Evolutionary conservation across 2,888 invertebrate species (phyloP), one percentile per base, ranked within the genome.

Genomic region (Auanema sp.): DNA sequence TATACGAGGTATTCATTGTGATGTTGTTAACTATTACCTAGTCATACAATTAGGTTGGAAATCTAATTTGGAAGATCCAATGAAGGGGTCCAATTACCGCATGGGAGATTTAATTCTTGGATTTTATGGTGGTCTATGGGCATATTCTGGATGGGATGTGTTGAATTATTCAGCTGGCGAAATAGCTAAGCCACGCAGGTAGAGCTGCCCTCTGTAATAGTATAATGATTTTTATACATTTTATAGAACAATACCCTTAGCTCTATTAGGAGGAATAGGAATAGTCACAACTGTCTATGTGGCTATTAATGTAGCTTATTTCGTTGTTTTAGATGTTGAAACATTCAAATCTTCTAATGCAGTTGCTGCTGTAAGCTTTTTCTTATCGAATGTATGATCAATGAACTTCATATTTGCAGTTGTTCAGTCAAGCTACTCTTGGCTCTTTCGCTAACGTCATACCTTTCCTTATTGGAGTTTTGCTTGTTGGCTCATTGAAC

Each of bases 111-210:
- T 81, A 47, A 76, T 83, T 52, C 75, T 81, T 44, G 79, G 77
- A 8, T 73, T 80, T 65, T 81, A 82, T 66, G 81, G 81, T 42
- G 81, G 81, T 49, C 76, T 81, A 11, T 81, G 80, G 75, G 82
- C 81, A 42, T 81, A 71, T 67, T 79, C 79, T 21, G 81, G 81
- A 6, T 81, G 82, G 82, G 81, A 82, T 58, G 78, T 83, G 53
- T 68, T 81, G 23, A 81, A 83, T 62, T 83, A 77, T 66, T 79
- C 79, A 51, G 73, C 80, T 3, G 80, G 78, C 33, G 82, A 81
- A 64, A 81, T 81, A 52, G 59, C 71, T 16, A 64, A 72, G 24
- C 81, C 81, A 5, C 75, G 75, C 52, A 65, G 72, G 78, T 77
- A 16, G 11, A 12, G 1, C 0, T 40, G 55, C 10, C 25, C 10